Percentiles rank a stretch among this genome's conserved stretches.
These are phyloP conservation scores for Ictalurus punctatus DNA, from an alignment of 2,113 vertebrate species.

Conservation along the genomic window DNA sequence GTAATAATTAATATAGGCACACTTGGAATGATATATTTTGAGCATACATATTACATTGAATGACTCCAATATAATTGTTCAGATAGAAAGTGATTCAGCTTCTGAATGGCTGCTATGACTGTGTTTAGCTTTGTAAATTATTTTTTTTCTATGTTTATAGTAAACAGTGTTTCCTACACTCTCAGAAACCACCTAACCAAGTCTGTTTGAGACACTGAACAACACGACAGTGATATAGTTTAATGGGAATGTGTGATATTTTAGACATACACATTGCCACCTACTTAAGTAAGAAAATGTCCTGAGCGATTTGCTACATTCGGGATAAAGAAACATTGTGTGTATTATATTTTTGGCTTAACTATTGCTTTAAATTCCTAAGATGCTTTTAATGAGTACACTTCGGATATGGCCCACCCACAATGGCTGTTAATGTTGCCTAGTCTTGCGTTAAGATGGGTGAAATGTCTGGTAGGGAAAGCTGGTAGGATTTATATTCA, in stretches of 20 bases:
- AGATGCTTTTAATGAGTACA: not conserved
- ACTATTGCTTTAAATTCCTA: slow-evolving; percentile 1
- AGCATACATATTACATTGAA: not conserved
- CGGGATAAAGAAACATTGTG: not conserved
- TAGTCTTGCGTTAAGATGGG: not conserved
- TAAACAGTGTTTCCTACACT: not conserved
- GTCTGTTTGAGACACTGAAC: not conserved
- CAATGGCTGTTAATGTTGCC: slow-evolving; percentile 24
- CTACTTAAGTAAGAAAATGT: not conserved
- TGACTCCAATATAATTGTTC: not conserved
- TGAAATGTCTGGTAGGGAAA: slow-evolving; percentile 8
- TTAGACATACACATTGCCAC: not conserved
- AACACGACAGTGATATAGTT: not conserved
- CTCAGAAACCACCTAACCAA: not conserved
- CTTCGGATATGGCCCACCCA: slow-evolving; percentile 5
- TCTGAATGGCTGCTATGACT: not conserved
- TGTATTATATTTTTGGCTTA: not conserved
- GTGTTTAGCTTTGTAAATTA: not conserved
- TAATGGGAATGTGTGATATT: not conserved
- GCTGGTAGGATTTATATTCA: slow-evolving; percentile 33
- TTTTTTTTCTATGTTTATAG: not conserved
- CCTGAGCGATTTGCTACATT: not conserved
- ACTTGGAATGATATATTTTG: not conserved
- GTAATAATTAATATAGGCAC: not conserved
- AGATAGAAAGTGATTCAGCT: not conserved